A percentile compares a stretch with the other conserved stretches of the same genome.
Conservation (phyloP, 2,797 vertebrate genomes). For the Natrix natrix region DNA sequence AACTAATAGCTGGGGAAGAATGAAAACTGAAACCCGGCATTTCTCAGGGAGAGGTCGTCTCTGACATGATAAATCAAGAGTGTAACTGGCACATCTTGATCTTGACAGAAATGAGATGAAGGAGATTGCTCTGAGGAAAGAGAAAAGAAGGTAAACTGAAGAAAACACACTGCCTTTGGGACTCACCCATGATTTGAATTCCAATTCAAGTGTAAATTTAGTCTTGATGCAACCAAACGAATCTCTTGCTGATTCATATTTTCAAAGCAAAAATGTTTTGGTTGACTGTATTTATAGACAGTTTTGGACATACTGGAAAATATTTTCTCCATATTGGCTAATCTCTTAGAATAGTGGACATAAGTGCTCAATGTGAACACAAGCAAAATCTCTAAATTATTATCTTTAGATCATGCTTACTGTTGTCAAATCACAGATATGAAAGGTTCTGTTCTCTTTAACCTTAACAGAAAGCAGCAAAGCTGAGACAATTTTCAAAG, state of each 20-base stretch:
- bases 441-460: neutral
- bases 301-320: slow-evolving; percentile 2
- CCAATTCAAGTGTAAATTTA: neutral
- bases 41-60: slow-evolving; percentile 52
- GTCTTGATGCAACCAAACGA: neutral
- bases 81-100: slow-evolving; percentile 40
- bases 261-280: neutral
- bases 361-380: neutral
- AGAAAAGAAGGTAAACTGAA: slow-evolving; percentile 17
- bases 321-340: neutral
- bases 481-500: neutral
- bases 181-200: slow-evolving; percentile 24
- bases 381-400: neutral
- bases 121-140: slow-evolving; percentile 9
- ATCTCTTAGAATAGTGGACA: neutral
- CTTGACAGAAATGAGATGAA: slow-evolving; percentile 19
- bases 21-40: slow-evolving; percentile 60
- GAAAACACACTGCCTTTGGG: neutral
- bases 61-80: slow-evolving; percentile 35
- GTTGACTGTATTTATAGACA: slow-evolving; percentile 9
- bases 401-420: neutral
- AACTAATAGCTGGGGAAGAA: slow-evolving; percentile 46
- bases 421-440: neutral
- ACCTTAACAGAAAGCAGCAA: neutral
- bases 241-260: slow-evolving; percentile 17